These are phyloP conservation scores for Cyclura pinguis DNA, from an alignment of 2,797 vertebrate species.

Conservation along the genomic window DNA sequence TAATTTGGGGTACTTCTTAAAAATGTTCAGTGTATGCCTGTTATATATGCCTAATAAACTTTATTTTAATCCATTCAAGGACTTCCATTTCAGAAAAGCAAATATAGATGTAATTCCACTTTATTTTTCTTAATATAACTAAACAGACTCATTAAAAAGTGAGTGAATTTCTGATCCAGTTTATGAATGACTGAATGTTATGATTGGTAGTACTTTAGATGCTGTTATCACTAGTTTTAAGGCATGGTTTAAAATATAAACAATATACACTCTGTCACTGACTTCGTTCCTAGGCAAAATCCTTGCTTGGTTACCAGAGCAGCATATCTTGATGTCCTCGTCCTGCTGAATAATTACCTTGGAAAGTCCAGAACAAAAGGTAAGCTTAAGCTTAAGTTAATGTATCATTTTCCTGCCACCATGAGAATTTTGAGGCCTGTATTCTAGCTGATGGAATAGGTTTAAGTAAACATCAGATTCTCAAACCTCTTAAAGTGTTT, in stretches of 20 bases:
- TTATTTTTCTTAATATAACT: background rate
- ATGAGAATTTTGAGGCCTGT: constrained; percentile 18
- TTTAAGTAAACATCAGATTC: background rate
- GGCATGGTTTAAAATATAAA: background rate
- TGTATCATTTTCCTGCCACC: constrained; percentile 27
- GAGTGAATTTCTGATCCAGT: background rate
- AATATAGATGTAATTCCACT: background rate
- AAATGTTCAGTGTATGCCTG: background rate
- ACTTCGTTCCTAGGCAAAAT: constrained; percentile 82
- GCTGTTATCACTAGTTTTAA: background rate
- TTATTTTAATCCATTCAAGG: background rate
- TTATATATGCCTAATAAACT: no score
- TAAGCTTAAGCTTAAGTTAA: constrained; percentile 48
- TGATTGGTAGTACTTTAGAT: background rate
- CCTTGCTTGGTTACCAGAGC: constrained; percentile 92
- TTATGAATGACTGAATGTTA: background rate
- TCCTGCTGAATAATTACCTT: constrained; percentile 81
- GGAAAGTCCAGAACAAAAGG: constrained; percentile 65
- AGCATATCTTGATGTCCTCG: constrained; percentile 87
- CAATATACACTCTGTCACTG: background rate
- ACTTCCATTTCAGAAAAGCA: background rate
- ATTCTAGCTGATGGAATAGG: constrained; percentile 16
- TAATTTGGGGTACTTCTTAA: background rate
- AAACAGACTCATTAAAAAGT: background rate
- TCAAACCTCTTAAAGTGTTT: background rate